Evolutionary conservation across 2,113 vertebrate genomes (phyloP), one percentile per base, ranked within the genome.

Genomic region (Tyrannus savana): DNA sequence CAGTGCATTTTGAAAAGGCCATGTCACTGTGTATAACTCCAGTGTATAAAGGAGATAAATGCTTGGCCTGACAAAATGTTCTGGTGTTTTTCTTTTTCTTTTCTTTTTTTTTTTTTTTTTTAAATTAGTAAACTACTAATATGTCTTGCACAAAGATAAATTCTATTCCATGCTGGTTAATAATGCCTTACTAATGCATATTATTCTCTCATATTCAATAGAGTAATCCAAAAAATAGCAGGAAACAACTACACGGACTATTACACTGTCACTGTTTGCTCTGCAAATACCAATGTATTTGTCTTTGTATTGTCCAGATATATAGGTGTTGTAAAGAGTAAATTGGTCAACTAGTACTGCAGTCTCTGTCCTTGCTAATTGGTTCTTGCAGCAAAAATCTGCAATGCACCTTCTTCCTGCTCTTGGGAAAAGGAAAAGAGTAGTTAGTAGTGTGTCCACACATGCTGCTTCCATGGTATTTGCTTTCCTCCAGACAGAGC

Each of bases 121-220:
- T 55, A 28, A 14, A 50, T 74, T 1, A 0, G 18, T 47, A 55
- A 39, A 68, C 16, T 78, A 25, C 24, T 0, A 0, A 4, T 58
- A 6, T 8, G 11, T 50, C 30, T 81, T 55, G 33, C 81, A 44
- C 11, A 52, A 63, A 49, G 21, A 63, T 12, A 56, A 49, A 30
- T 81, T 67, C 19, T 89, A 39, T 18, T 10, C 66, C 49, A 2
- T 76, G n/a, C 18, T 91, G 22, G 15, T 81, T 89, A 50, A 16
- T 74, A 81, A 53, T 52, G 27, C 31, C n/a, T 85, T 69, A 28
- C 22, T 80, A 66, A 52, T 52, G 19, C 28, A 44, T 78, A 41
- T 42, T 64, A 18, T 66, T 64, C 11, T 87, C 46, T 69, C 9
- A 10, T 75, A 90, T 95, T 80, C 46, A 55, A 74, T 37, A 62